These are phyloP conservation scores for Helicolenus hilgendorfi DNA, from an alignment of 2,797 vertebrate species.

Conservation along the genomic window DNA sequence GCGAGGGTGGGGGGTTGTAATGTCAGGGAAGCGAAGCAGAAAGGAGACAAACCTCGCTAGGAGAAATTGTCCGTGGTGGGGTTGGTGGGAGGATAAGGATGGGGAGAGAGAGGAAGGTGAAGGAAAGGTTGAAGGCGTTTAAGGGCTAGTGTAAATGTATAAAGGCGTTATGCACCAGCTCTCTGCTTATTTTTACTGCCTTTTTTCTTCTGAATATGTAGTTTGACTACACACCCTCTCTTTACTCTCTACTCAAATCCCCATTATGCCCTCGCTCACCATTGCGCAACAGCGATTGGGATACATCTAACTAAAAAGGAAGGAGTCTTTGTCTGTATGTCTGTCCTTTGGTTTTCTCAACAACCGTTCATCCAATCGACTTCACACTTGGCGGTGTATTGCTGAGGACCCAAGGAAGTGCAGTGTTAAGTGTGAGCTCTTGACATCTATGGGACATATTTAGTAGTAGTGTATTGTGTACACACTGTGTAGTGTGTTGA, in stretches of 20 bases:
- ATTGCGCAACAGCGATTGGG: not conserved
- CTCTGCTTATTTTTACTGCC: not conserved
- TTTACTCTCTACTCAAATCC: slow-evolving; percentile 1
- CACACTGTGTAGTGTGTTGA: not conserved
- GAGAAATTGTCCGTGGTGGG: slow-evolving; percentile 38
- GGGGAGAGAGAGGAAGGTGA: slow-evolving; percentile 26
- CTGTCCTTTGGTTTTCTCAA: not conserved
- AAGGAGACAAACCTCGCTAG: slow-evolving; percentile 50
- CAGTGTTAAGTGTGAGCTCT: not conserved
- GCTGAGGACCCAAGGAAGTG: not conserved
- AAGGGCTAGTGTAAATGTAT: slow-evolving; percentile 38
- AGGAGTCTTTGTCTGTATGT: not conserved
- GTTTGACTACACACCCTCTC: not conserved
- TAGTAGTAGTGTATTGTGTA: not conserved
- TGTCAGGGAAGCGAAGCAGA: slow-evolving; percentile 62
- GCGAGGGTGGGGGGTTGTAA: slow-evolving; percentile 29
- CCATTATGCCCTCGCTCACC: not conserved
- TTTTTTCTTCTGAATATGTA: slow-evolving; percentile 16
- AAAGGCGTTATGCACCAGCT: slow-evolving; percentile 28
- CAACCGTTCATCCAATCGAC: not conserved
- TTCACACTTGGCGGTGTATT: not conserved
- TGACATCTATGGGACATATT: not conserved
- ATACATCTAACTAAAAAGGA: not conserved
- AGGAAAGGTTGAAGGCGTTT: slow-evolving; percentile 33
- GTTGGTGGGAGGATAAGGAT: slow-evolving; percentile 35